Evolutionary conservation across 1,140 invertebrate genomes (phyloP), one percentile per base, ranked within the genome.

Genomic region (Drosophila ogumai): DNA sequence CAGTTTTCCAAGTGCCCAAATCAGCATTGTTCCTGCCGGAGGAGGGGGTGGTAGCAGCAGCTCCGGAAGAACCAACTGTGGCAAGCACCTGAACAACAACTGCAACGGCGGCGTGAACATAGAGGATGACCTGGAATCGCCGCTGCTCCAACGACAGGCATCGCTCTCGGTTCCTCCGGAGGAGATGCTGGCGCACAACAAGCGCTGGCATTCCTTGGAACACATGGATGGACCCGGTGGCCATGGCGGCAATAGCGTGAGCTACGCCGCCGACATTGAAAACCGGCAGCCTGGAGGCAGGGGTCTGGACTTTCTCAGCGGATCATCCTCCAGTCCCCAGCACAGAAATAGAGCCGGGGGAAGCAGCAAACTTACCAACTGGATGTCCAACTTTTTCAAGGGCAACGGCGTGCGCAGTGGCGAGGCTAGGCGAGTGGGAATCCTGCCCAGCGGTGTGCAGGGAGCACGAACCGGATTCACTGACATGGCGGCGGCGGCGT

Each of bases 201-300:
- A 96, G 92, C 94, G 95, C 79, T 97, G 96, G 95, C 95, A 94
- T 76, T 97, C 96, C n/a, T 93, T 97, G 25, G 96, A 97, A 93
- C 94, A 95, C 74, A 93, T 96, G 22, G 94, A 93, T 10, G 68
- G 69, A 90, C 93, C 93, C 13, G 81, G 85, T 41, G 79, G 74
- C 10, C 72, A 40, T 88, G 81, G 94, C 90, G 79, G 87, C 10
- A 92, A 91, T 34, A 92, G 82, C 40, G 91, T 92, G 8, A 92
- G 91, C 74, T 92, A 92, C 75, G 88, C 91, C 0, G 67, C 79
- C 8, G 91, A 92, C 25, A 85, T 92, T 12, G 90, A 91, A 46
- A 82, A 80, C 22, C 72, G 65, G 28, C 46, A 60, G n/a, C 63
- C 66, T 12, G 66, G 63, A 6, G 43, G 6, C 6, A 65, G 63